Evolutionary conservation across 2,797 vertebrate species (phyloP), one percentile per base, ranked within the genome.

Genomic region (Crocodylus rhombifer): DNA sequence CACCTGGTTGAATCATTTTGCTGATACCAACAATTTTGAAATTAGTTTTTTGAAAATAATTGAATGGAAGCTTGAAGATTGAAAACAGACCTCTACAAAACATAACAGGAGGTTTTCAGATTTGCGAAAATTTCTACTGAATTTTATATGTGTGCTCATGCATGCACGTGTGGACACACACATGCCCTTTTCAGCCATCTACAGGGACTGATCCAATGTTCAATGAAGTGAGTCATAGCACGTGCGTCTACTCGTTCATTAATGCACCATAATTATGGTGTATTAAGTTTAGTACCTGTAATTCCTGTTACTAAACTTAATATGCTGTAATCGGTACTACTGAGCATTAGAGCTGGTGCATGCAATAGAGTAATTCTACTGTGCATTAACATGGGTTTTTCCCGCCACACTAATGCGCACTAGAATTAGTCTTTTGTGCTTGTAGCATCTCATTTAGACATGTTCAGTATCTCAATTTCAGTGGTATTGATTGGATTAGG

Each of bases 401-500:
- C 42, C 42, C 10, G 42, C 42, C 10, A 9, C 42, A 51, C 42
- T 51, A 51, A 51, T 51, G 10, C 10, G 42, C 42, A 51, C 42
- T 51, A 51, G 42, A 51, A 51, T 7, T 51, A 51, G 42, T 51
- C 9, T 10, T 10, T 51, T 51, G 42, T 51, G 42, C 10, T 51
- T 51, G 42, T 51, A 51, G 42, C 42, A 51, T 10, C 42, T 73
- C 51, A 51, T 51, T 51, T 51, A 51, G 42, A 51, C 42, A 51
- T 51, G 42, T 9, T 10, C 42, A 51, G 42, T 51, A 10, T 51
- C 42, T 51, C 42, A 51, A 11, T 51, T 51, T 51, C 42, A 51
- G 42, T 51, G 51, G 7, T 1, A 1, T 1, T 1, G 30, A 1
- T 1, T 1, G 30, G 67, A 62, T 16, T 0, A 2, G 17, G 33